Base-by-base conservation (phyloP, 64 coral and sea anemone species). In the Pachyseris speciosa region DNA sequence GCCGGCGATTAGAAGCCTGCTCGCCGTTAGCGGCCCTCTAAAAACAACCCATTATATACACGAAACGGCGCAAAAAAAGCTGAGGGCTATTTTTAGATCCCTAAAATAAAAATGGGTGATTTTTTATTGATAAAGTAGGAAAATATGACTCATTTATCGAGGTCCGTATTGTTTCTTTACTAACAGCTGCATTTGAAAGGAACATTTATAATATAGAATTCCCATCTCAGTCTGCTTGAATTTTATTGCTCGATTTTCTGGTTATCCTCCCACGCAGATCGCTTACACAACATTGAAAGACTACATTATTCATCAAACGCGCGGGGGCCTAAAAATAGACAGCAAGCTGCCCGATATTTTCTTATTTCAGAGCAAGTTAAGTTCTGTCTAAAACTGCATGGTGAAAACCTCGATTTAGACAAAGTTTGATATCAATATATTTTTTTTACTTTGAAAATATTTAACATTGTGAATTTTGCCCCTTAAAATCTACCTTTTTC, bases 181-280 rank as follows among this genome's bases (percentile, higher is more conserved):
- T 37, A 81, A 41, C 77, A 81, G 77, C 77, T 81, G 77, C 77
- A 81, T 40, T 81, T 81, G 39, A 57, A 25, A 40, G 53, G 34
- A 36, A 61, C 9, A 81, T 81, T 81, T 61, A 61, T 61, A 81
- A 58, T 81, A 58, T 15, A 81, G 77, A 81, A 81, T 63, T 81
- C 52, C 34, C 36, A 27, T 61, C 53, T 22, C 55, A 61, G 48
- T n/a, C 51, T 81, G 51, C 77, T 81, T 81, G 51, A 81, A 81
- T 40, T 81, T 81, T 81, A 81, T 81, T 81, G 51, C 77, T 81
- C 77, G 77, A 81, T 81, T 81, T 81, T 63, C 19, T 20, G 9
- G 77, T 61, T 61, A 61, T 61, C 49, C 77, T 20, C 77, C 77
- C 48, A 81, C 77, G 77, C 77, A 63, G 32, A 20, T 81, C 77